Conservation (phyloP, 2,797 vertebrate genomes). For the Sphenopsis melanotis region DNA sequence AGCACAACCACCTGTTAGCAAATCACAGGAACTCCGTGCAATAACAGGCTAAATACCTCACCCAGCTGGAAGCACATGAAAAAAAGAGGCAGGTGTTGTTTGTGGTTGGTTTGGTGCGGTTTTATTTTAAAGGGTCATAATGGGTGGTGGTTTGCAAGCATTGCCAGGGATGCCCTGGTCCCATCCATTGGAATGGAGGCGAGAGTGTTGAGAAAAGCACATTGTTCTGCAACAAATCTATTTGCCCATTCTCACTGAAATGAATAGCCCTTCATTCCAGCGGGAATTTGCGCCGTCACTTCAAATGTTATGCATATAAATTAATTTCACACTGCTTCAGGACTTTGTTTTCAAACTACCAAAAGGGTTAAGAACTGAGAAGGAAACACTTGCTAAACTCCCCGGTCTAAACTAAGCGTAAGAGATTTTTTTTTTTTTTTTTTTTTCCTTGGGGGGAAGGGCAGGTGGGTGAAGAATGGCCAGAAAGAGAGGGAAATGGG, state of each 20-base stretch:
- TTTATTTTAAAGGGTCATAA: conserved; percentile 43
- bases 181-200: background rate
- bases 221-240: conserved; percentile 42
- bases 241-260: conserved; percentile 51
- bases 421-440: background rate
- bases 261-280: conserved; percentile 59
- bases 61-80: background rate
- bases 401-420: background rate
- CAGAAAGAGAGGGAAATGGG: background rate
- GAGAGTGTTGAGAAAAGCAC: conserved; percentile 21
- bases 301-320: conserved; percentile 54
- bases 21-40: background rate
- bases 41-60: background rate
- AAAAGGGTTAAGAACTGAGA: conserved; percentile 22
- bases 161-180: background rate
- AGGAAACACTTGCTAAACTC: conserved; percentile 13
- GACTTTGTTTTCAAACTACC: conserved; percentile 44
- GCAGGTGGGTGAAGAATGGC: background rate
- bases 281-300: conserved; percentile 3
- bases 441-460: background rate
- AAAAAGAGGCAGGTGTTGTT: background rate
- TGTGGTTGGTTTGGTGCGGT: background rate
- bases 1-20: background rate
- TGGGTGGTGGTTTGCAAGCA: background rate
- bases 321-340: conserved; percentile 58